Conservation (phyloP, 2,888 invertebrate species). For the Leucophenga montana region DNA sequence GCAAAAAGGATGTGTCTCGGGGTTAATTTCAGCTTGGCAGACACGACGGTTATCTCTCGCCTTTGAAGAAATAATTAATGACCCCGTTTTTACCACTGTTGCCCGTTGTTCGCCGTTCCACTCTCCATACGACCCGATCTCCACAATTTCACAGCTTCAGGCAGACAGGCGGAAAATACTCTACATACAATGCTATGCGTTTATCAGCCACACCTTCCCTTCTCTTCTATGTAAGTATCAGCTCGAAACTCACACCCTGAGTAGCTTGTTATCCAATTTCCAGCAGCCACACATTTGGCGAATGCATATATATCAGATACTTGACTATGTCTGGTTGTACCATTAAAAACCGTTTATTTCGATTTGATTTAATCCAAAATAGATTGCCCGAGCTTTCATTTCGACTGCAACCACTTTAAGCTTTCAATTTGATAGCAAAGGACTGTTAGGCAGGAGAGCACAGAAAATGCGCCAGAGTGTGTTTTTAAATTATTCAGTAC, state of each 20-base stretch:
- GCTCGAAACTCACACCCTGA: not conserved
- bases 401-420: constrained; percentile 58
- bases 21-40: constrained; percentile 54
- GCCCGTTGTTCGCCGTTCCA: not conserved
- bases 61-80: constrained; percentile 73
- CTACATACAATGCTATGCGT: not conserved
- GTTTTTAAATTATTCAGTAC: too few relatives aligned
- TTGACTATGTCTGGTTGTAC: constrained; percentile 35
- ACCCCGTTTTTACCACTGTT: constrained; percentile 71
- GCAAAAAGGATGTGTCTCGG: constrained; percentile 55
- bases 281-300: constrained; percentile 26
- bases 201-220: not conserved
- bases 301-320: not conserved
- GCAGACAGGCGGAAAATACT: not conserved
- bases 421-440: constrained; percentile 60
- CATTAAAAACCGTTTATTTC: constrained; percentile 74
- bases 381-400: constrained; percentile 56
- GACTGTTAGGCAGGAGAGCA: not conserved
- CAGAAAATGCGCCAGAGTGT: not conserved
- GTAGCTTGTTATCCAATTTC: constrained; percentile 25
- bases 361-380: constrained; percentile 73
- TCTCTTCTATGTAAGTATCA: not conserved
- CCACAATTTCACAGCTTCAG: too few relatives aligned
- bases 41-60: constrained; percentile 63
- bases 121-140: not conserved